Conservation (phyloP, 2,888 invertebrate species). For the Polyploca ridens region DNA sequence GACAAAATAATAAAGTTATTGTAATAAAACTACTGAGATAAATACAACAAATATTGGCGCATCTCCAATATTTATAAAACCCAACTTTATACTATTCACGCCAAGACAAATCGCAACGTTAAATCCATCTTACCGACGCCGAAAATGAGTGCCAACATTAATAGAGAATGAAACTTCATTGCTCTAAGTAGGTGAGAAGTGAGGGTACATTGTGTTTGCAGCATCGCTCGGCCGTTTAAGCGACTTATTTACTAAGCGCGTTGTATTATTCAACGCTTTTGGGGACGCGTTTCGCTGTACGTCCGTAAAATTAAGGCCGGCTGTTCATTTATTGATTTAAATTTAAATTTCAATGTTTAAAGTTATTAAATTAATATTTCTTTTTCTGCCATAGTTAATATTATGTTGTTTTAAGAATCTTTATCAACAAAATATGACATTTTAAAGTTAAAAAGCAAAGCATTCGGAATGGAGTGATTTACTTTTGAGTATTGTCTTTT, state of each 20-base stretch:
- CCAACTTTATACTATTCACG: not conserved
- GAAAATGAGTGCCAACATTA: conserved; percentile 15
- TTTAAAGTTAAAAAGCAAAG: too few species aligned
- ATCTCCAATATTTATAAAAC: not conserved
- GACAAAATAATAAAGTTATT: not conserved
- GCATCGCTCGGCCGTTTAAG: conserved; percentile 32
- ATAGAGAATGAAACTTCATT: conserved; percentile 33
- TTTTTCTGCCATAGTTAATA: too few species aligned
- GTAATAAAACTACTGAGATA: not conserved
- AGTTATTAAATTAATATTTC: too few species aligned
- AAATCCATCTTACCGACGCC: conserved; percentile 16
- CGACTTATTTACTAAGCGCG: conserved; percentile 40
- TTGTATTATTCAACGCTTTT: conserved; percentile 41
- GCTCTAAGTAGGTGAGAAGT: conserved; percentile 37
- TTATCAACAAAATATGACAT: too few species aligned
- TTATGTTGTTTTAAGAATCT: too few species aligned
- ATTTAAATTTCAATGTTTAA: not conserved
- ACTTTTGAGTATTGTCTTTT: too few species aligned
- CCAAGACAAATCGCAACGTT: conserved; percentile 15
- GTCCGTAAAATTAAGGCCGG: conserved; percentile 23
- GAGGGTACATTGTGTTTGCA: conserved; percentile 23
- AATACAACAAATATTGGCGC: not conserved
- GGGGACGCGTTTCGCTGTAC: conserved; percentile 18
- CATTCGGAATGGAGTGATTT: too few species aligned
- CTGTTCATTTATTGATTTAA: conserved; percentile 15